Base-by-base conservation (phyloP, 2,888 invertebrate genomes). In the Cremastinae sp. region DNA sequence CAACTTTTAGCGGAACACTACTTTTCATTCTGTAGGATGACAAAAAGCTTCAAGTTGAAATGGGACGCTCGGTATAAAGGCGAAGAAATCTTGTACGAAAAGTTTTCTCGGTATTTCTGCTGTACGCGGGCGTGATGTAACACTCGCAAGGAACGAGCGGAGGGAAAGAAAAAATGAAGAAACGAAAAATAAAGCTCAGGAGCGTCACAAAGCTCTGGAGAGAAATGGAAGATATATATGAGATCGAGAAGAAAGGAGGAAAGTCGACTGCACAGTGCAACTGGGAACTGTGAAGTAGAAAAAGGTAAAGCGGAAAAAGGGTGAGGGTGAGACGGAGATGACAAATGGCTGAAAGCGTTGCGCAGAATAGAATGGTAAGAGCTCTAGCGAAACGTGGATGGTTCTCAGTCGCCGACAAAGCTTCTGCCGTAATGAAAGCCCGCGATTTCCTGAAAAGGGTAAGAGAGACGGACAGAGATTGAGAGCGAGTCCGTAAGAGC, bases 401-500 rank as follows among this genome's bases (percentile, higher is more conserved):
- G 66, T 47, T 16, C 28, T 65, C 39, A 41, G 49, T 68, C 49
- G 47, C 72, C 75, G 72, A 76, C 72, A 73, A 76, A 72, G 73
- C 73, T 76, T 69, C 53, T 72, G 28, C 39, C 41, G 45, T 75
- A 73, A 73, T 69, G 72, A 64, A 68, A 76, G 64, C 76, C 59
- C 59, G 59, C 41, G 68, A 58, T 53, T 76, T 69, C 59, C 64
- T 75, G 43, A 66, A 71, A 75, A 22, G 39, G 41, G 22, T n/a
- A 53, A 72, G 43, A 45, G 47, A 49, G 37, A 9, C 18, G 35
- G 65, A 51, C 41, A 45, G 53, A 59, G 49, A 58, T 41, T 37
- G 51, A 49, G 49, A 20, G 35, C 18, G 20, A 45, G 55, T 37
- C 37, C 22, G 22, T n/a, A 22, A 16, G 59, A 22, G 49, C 51